phyloP scores from a whole-genome alignment of 92 coral and sea anemone genomes.

The Phenganax stokvisi region DNA sequence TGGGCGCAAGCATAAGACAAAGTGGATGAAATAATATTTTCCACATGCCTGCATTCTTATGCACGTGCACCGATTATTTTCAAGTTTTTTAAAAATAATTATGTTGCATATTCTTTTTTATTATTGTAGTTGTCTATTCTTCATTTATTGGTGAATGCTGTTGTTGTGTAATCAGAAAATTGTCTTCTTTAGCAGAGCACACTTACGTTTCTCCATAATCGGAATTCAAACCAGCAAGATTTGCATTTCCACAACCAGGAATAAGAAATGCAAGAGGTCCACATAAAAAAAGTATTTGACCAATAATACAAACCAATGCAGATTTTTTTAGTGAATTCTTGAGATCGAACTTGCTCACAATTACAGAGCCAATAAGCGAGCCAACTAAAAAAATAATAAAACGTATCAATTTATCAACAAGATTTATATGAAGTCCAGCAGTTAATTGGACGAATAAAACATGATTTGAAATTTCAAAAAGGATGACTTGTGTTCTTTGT shows the following conservation, averaged over 20 bases:
- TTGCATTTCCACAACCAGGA: constrained; percentile 57
- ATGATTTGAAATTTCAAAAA: background rate
- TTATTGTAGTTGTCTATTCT: background rate
- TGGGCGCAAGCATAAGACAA: too few relatives aligned
- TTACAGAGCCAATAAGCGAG: constrained; percentile 51
- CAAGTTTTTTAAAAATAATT: too few relatives aligned
- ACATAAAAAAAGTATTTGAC: constrained; percentile 32
- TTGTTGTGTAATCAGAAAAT: background rate
- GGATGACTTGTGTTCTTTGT: too few relatives aligned
- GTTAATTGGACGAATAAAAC: background rate
- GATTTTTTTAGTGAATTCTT: constrained; percentile 63
- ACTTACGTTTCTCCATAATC: constrained; percentile 53
- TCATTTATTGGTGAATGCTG: background rate
- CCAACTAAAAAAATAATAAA: background rate
- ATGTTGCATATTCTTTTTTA: too few relatives aligned
- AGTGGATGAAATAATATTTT: too few relatives aligned
- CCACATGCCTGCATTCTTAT: too few relatives aligned
- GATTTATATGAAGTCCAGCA: background rate
- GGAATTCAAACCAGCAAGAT: constrained; percentile 51
- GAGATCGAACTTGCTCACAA: constrained; percentile 59
- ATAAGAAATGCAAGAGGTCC: constrained; percentile 42
- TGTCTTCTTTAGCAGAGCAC: background rate
- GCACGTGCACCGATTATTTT: too few relatives aligned
- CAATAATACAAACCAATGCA: constrained; percentile 54
- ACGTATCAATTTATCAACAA: background rate